Evolutionary conservation across 2,113 vertebrate genomes (phyloP), one percentile per base, ranked within the genome.

Genomic region (Recurvirostra avosetta): DNA sequence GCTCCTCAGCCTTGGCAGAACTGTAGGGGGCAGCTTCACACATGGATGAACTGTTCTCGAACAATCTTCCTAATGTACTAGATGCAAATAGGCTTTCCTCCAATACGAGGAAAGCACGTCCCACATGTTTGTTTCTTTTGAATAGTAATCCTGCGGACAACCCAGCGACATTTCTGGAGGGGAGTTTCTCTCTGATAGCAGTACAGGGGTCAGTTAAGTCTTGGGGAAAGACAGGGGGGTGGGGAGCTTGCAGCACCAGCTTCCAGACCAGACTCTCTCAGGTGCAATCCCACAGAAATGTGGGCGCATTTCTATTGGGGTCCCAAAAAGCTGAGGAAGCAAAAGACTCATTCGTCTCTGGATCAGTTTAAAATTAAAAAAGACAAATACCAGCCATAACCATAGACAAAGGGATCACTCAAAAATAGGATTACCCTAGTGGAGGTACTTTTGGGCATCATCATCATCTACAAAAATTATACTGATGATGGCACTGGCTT

Each of bases 261-360:
- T 85, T 65, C 67, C 50, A 90, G n/a, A 58, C 4, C 41, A 27
- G 65, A n/a, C 14, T 50, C 11, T 72, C 59, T 56, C 40, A n/a
- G 16, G n/a, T 40, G 19, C 23, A 65, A 36, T 47, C 29, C 58
- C 40, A 27, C 0, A 82, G 53, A 80, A 53, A 73, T 0, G 3
- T 8, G 21, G 25, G 22, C 0, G 1, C 0, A 0, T 29, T 91
- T 81, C 16, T 56, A 6, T 2, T 8, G 18, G 9, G 18, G 19
- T 22, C 27, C 6, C 21, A 53, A 72, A 72, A 30, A 38, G 10
- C 13, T n/a, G 30, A 75, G 6, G 61, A 74, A 94, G 8, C 1
- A 49, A 66, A 22, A 86, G 26, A 52, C 5, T 58, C 2, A 1
- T 17, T 36, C 13, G 3, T 22, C 16, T 91, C 43, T 27, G 27